Percentiles rank a stretch among this genome's conserved stretches.
These are phyloP conservation scores for Drosophila mimica DNA, from an alignment of 2,888 invertebrate genomes.

Conservation along the genomic window DNA sequence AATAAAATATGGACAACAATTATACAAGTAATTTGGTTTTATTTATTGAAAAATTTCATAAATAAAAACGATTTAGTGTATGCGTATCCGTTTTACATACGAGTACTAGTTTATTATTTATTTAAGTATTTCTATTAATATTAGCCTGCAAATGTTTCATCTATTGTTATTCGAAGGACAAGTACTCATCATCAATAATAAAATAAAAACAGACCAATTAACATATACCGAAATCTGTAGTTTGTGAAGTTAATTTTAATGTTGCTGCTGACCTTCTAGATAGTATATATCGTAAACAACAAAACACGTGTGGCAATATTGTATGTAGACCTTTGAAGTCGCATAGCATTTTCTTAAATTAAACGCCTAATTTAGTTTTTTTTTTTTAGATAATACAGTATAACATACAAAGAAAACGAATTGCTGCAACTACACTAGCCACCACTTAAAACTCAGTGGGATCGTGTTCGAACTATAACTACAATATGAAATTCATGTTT, in stretches of 20 bases:
- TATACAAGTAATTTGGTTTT: constrained; percentile 56
- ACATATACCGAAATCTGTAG: constrained; percentile 32
- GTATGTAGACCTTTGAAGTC: constrained; percentile 5
- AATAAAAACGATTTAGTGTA: constrained; percentile 69
- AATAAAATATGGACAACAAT: not conserved
- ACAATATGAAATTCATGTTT: constrained; percentile 34
- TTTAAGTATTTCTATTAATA: constrained; percentile 65
- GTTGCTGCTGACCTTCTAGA: constrained; percentile 9
- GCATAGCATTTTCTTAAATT: constrained; percentile 34
- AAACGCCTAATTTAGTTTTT: constrained; percentile 52
- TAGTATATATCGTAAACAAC: not conserved
- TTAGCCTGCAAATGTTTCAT: constrained; percentile 67
- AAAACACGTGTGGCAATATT: constrained; percentile 10
- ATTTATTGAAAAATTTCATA: constrained; percentile 61
- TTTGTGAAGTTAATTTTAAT: constrained; percentile 2
- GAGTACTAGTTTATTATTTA: constrained; percentile 67
- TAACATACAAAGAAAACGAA: constrained; percentile 59
- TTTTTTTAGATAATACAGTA: constrained; percentile 43
- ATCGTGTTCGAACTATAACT: constrained; percentile 36
- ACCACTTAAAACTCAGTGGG: constrained; percentile 16
- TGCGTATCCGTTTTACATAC: constrained; percentile 64
- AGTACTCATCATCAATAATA: constrained; percentile 38
- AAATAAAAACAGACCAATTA: constrained; percentile 41
- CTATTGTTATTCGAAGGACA: constrained; percentile 51
- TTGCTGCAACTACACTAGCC: constrained; percentile 31